Percentiles rank a stretch among this genome's conserved stretches.
These are phyloP conservation scores for Spinibarbus caldwelli DNA, from an alignment of 2,797 vertebrate species.

Conservation along the genomic window DNA sequence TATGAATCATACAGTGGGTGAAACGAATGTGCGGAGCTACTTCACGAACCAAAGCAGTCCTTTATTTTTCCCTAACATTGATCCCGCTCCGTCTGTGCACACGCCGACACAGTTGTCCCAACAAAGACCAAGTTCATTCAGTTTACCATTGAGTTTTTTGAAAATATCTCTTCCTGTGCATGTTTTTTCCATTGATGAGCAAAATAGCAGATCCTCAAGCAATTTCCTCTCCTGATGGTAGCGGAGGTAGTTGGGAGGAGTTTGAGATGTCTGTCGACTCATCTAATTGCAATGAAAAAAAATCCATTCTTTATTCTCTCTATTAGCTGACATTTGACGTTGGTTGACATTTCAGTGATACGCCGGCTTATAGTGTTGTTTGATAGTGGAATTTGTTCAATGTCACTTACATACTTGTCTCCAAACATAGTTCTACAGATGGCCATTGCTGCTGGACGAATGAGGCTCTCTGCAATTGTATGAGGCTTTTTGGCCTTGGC, in stretches of 20 bases:
- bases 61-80: constrained; percentile 5
- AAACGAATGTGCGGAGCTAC: not conserved
- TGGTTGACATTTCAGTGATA: not conserved
- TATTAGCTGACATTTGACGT: not conserved
- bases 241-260: not conserved
- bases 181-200: not conserved
- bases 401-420: not conserved
- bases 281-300: not conserved
- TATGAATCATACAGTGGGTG: not conserved
- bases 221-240: constrained; percentile 6
- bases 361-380: not conserved
- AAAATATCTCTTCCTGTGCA: constrained; percentile 1
- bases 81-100: too few relatives aligned
- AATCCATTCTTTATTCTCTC: not conserved
- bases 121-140: constrained; percentile 1
- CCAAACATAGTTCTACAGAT: not conserved
- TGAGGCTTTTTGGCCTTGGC: not conserved
- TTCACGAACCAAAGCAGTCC: not conserved
- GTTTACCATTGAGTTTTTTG: not conserved
- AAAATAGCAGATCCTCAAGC: not conserved
- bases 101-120: constrained; percentile 1
- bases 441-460: not conserved
- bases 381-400: not conserved
- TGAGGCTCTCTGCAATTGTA: not conserved
- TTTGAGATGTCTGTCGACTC: not conserved